Conservation (phyloP, 2,113 vertebrate species). For the Microcebus murinus region DNA sequence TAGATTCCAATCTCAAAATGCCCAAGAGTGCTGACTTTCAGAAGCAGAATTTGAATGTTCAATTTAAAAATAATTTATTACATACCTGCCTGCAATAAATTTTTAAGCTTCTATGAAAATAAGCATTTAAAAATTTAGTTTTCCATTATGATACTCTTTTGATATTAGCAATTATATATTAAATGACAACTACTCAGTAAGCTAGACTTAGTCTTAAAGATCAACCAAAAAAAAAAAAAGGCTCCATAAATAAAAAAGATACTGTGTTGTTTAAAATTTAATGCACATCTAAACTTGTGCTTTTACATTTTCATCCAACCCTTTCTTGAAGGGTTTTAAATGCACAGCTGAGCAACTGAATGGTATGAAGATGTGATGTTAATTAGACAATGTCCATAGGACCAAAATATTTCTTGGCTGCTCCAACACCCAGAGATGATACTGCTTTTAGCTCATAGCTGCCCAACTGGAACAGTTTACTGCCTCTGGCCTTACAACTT, state of each 20-base stretch:
- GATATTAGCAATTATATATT: conserved; percentile 61
- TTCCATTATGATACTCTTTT: conserved; percentile 52
- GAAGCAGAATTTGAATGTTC: conserved; percentile 54
- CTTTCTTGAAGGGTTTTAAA: not conserved
- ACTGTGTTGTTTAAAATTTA: not conserved
- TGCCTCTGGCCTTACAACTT: not conserved
- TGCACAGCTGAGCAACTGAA: not conserved
- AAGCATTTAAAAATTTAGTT: conserved; percentile 53
- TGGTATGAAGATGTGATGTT: not conserved
- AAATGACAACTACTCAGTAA: conserved; percentile 47
- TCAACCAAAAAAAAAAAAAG: not conserved
- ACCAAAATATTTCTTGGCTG: not conserved
- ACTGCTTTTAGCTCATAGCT: not conserved
- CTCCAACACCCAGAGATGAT: not conserved
- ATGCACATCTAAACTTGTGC: not conserved
- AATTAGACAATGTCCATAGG: not conserved
- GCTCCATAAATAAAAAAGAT: not conserved
- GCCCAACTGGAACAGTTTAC: not conserved
- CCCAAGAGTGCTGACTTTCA: conserved; percentile 12
- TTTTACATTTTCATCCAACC: not conserved
- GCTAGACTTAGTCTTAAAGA: conserved; percentile 44
- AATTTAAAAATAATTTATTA: conserved; percentile 49
- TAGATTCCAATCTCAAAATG: not conserved
- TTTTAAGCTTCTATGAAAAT: conserved; percentile 60
- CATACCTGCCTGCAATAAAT: conserved; percentile 3